Percentiles rank a stretch among this genome's conserved stretches.
These are phyloP conservation scores for Baryphthengus martii DNA, from an alignment of 2,113 vertebrate species.

Conservation along the genomic window DNA sequence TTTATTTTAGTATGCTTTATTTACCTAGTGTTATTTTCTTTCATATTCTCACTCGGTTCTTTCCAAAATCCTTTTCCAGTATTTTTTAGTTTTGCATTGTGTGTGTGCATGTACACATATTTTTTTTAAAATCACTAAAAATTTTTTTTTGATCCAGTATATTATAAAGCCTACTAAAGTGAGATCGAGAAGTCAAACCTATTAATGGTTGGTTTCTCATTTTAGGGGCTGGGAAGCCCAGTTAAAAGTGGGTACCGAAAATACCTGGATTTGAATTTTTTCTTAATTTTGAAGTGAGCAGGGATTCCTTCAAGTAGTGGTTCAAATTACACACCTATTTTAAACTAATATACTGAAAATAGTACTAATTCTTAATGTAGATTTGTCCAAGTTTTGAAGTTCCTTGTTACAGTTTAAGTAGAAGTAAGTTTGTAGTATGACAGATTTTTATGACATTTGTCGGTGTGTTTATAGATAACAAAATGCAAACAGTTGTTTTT, in stretches of 20 bases:
- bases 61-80: neutral
- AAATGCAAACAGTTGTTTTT: neutral
- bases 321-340: neutral
- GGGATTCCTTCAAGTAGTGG: neutral
- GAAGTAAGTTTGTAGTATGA: neutral
- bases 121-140: neutral
- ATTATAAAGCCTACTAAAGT: neutral
- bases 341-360: neutral
- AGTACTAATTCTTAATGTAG: neutral
- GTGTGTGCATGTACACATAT: neutral
- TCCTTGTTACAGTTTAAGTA: neutral
- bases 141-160: neutral
- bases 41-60: neutral
- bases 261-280: neutral
- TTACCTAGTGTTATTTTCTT: neutral
- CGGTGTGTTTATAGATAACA: neutral
- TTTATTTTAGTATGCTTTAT: conserved; percentile 6
- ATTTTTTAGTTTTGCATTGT: neutral
- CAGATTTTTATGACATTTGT: neutral
- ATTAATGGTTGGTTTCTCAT: neutral
- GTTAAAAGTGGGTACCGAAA: neutral
- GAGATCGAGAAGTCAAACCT: neutral
- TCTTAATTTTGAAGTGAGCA: neutral
- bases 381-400: neutral
- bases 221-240: neutral